Evolutionary conservation across 2,113 vertebrate genomes (phyloP).

Genomic region (Acanthisitta chloris): DNA sequence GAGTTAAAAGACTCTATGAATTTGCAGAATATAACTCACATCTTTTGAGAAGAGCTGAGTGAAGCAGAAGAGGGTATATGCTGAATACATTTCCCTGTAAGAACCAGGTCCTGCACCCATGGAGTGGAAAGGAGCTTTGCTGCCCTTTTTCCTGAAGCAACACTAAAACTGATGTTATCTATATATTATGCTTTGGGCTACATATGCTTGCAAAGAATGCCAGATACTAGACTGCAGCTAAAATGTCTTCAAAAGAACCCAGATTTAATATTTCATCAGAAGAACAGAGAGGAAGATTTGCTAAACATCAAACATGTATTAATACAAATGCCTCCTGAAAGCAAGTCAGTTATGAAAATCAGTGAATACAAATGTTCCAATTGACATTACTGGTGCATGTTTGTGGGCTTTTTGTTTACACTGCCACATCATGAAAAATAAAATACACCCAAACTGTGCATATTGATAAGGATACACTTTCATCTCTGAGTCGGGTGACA

Average conservation of each 20-base stretch:
- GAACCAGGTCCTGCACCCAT: background rate
- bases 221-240: background rate
- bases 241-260: constrained; percentile 33
- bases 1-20: background rate
- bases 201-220: constrained; percentile 16
- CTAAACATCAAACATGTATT: constrained; percentile 65
- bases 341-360: constrained; percentile 63
- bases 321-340: constrained; percentile 69
- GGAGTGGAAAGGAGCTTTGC: background rate
- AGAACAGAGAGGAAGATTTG: constrained; percentile 50
- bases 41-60: constrained; percentile 38
- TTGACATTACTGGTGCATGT: constrained; percentile 64
- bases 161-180: background rate
- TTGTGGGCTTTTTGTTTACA: constrained; percentile 68
- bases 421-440: constrained; percentile 68
- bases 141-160: background rate
- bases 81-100: constrained; percentile 14
- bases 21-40: background rate
- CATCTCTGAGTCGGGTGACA: constrained; percentile 51
- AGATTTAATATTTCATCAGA: constrained; percentile 65
- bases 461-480: constrained; percentile 61
- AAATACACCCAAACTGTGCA: constrained; percentile 61
- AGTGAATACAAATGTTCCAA: constrained; percentile 67
- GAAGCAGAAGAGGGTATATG: background rate
- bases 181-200: background rate